phyloP scores from a whole-genome alignment of 1,140 invertebrate genomes.

The Papilio machaon region DNA sequence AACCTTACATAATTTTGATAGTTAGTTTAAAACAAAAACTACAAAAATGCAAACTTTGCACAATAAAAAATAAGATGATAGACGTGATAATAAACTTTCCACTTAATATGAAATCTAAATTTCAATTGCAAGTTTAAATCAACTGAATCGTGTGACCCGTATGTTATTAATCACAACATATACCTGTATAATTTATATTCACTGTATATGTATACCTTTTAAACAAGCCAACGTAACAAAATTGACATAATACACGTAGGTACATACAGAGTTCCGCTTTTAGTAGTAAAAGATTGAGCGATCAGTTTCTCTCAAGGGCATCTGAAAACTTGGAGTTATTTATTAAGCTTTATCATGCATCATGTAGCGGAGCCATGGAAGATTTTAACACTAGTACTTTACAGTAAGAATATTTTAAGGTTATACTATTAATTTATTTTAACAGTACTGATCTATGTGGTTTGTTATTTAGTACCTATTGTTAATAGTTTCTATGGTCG shows the following conservation, averaged over 20 bases:
- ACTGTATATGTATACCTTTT: not conserved
- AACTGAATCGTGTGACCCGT: not conserved
- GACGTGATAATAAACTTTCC: too few relatives aligned
- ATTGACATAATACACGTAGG: not conserved
- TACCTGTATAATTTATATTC: not conserved
- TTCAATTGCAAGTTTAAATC: too few relatives aligned
- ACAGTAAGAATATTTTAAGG: not conserved
- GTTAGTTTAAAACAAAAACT: too few relatives aligned
- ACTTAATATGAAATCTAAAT: too few relatives aligned
- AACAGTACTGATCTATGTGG: not conserved
- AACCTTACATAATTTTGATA: too few relatives aligned
- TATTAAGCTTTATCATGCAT: not conserved
- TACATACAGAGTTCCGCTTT: not conserved
- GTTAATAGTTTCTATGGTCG: too few relatives aligned
- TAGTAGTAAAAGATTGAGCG: not conserved
- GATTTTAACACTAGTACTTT: not conserved
- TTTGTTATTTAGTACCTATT: too few relatives aligned
- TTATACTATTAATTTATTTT: not conserved
- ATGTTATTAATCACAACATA: not conserved
- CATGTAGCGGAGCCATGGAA: not conserved
- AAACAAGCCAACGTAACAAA: not conserved
- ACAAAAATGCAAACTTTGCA: too few relatives aligned
- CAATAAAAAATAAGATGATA: too few relatives aligned
- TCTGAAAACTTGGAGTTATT: not conserved
- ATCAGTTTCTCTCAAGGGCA: not conserved